These are phyloP conservation scores for Gracilinanus agilis DNA, from an alignment of 2,113 vertebrate genomes.

Conservation along the genomic window DNA sequence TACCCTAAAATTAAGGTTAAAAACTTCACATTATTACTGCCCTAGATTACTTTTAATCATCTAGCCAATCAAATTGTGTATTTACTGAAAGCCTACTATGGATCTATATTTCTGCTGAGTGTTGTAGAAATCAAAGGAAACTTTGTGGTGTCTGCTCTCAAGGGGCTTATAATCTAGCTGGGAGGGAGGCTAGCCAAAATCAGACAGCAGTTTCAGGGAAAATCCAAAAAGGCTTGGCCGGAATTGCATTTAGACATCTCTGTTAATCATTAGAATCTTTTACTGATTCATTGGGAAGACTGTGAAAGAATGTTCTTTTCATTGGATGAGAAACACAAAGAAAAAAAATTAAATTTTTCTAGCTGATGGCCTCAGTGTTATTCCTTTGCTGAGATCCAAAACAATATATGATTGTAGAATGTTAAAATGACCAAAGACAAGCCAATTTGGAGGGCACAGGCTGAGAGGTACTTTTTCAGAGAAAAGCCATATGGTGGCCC, in stretches of 20 bases:
- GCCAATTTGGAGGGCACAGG: neutral
- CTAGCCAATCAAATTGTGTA: neutral
- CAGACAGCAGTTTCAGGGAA: neutral
- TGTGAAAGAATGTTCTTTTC: neutral
- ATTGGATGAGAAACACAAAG: neutral
- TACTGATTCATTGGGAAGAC: neutral
- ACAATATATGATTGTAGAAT: neutral
- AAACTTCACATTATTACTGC: slow-evolving; percentile 46
- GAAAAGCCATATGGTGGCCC: neutral
- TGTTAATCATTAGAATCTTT: neutral
- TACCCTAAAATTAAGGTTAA: slow-evolving; percentile 86
- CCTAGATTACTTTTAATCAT: slow-evolving; percentile 12
- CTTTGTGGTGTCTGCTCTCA: neutral
- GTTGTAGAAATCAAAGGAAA: neutral
- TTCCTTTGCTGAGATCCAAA: slow-evolving; percentile 41
- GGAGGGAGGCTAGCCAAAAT: neutral
- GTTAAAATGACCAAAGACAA: neutral
- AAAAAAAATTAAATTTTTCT: neutral
- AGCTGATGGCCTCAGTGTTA: neutral
- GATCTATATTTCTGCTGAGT: neutral
- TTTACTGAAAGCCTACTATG: neutral
- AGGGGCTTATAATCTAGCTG: neutral
- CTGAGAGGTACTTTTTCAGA: slow-evolving; percentile 3
- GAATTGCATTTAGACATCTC: neutral
- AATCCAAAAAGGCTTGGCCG: neutral